Percentiles rank a stretch among this genome's conserved stretches.
Evolutionary conservation across 2,113 vertebrate genomes (phyloP).

Genomic region (Eleginops maclovinus): DNA sequence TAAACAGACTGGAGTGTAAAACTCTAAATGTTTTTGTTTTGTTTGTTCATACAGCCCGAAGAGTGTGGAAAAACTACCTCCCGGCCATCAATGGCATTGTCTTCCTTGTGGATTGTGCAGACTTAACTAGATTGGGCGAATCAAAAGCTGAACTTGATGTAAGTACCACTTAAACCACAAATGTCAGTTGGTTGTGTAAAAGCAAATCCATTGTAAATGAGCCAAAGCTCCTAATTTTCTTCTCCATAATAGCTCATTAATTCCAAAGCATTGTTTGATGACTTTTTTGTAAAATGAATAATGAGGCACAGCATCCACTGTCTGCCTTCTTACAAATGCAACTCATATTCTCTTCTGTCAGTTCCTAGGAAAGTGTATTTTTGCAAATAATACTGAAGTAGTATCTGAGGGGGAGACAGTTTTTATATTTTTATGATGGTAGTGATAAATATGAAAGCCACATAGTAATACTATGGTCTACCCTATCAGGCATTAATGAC

Average conservation of each 20-base stretch:
- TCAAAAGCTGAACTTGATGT: slow-evolving; percentile 98
- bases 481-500: slow-evolving; percentile 92
- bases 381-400: not conserved
- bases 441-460: not conserved
- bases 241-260: not conserved
- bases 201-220: too few relatives aligned
- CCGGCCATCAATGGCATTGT: slow-evolving; percentile 98
- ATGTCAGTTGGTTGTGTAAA: not conserved
- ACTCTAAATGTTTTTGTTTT: slow-evolving; percentile 54
- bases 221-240: not conserved
- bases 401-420: not conserved
- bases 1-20: not conserved
- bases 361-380: not conserved
- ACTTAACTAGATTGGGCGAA: slow-evolving; percentile 89
- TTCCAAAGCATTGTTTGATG: not conserved
- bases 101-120: slow-evolving; percentile 98
- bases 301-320: not conserved
- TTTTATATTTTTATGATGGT: too few relatives aligned
- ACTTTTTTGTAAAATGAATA: not conserved
- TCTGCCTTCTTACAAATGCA: too few relatives aligned
- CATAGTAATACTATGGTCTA: not conserved
- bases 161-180: slow-evolving; percentile 73
- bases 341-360: not conserved
- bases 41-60: slow-evolving; percentile 87
- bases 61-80: slow-evolving; percentile 99